These are phyloP conservation scores for Napeogenes inachia DNA, from an alignment of 2,888 invertebrate genomes.

Conservation along the genomic window DNA sequence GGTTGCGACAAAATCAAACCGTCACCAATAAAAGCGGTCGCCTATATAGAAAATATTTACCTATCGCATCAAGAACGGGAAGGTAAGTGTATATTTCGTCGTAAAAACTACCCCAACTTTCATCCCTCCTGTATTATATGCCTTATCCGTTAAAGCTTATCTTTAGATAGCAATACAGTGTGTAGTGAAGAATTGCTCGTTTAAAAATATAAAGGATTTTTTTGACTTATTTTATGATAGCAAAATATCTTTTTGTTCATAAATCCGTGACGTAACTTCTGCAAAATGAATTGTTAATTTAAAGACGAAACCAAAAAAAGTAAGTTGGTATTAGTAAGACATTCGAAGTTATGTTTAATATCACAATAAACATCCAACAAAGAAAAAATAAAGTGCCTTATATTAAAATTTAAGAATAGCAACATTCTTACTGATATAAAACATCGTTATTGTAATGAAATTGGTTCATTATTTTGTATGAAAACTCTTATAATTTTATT, in stretches of 20 bases:
- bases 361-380: not conserved
- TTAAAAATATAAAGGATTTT: not conserved
- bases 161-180: conserved; percentile 39
- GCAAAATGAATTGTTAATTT: too few species aligned
- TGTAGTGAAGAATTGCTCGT: conserved; percentile 22
- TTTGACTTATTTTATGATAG: too few species aligned
- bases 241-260: too few species aligned
- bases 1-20: conserved; percentile 38
- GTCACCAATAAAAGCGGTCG: conserved; percentile 36
- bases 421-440: not conserved
- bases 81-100: conserved; percentile 55
- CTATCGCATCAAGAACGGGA: conserved; percentile 49
- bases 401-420: not conserved
- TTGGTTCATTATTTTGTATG: conserved; percentile 28
- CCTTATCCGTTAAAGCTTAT: conserved; percentile 44
- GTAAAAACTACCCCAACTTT: conserved; percentile 61
- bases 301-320: not conserved
- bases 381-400: not conserved
- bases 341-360: not conserved
- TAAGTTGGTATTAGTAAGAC: not conserved
- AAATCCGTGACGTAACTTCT: too few species aligned
- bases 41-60: conserved; percentile 46
- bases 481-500: conserved; percentile 27
- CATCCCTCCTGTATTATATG: conserved; percentile 45
- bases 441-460: conserved; percentile 17